Base-by-base conservation (phyloP, 2,113 vertebrate genomes). In the Pimephales promelas region DNA sequence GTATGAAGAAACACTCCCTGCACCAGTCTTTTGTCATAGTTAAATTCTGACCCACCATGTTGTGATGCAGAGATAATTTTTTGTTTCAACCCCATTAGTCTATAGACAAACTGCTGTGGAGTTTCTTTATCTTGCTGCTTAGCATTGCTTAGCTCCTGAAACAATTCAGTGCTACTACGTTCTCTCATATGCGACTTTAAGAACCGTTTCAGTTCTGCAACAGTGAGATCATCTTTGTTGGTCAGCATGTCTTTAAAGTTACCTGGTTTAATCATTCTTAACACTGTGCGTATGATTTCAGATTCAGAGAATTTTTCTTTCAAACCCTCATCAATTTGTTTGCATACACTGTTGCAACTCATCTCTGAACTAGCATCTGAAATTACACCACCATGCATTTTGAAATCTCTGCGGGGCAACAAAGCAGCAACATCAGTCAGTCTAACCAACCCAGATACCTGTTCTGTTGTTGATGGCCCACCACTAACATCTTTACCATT, bases 41-140 rank as follows among this genome's bases (percentile, higher is more conserved):
- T 52, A n/a, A 89, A 85, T 5, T 18, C 84, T 47, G 59, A 47
- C 1, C 59, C 80, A 81, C 66, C 18, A 36, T 82, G 62, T 28
- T 71, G 68, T 43, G 66, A 71, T 3, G 66, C 20, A 24, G 34
- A 43, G 3, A 40, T 4, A 13, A n/a, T 36, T 0, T 66, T 4
- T 8, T 89, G 83, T 26, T 59, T 88, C 9, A 88, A 34, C 5
- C 84, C 88, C 84, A 88, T 85, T 70, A 86, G 28, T 0, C 59
- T 73, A 57, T 81, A 85, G 3, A 73, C 40, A 74, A 80, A 81
- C 64, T 85, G 83, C 43, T 81, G 85, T 57, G 59, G 68, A 2
- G 22, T 45, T 45, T 40, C 16, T 40, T 71, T 71, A 5, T 43
- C 20, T n/a, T 71, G 36, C 20, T 43, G 68, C 22, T 71, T 71